phyloP scores from a whole-genome alignment of 2,888 invertebrate species.

The Caenorhabditis sp. region DNA sequence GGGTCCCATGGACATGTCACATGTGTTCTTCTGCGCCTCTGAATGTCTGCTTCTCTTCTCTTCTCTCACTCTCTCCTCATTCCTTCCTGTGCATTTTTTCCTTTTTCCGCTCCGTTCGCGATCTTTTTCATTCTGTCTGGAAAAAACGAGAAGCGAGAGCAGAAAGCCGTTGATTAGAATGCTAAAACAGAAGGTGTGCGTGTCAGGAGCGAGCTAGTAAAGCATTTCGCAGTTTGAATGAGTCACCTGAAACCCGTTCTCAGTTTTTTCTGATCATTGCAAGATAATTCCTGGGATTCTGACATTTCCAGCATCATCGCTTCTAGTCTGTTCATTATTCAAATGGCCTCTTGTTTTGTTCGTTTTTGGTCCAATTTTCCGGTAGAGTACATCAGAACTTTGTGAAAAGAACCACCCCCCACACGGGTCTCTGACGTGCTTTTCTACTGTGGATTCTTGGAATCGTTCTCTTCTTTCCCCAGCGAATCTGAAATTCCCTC shows the following conservation, averaged over 20 bases:
- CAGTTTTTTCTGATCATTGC: neutral
- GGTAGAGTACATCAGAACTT: neutral
- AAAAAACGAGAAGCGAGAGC: neutral
- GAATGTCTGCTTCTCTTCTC: neutral
- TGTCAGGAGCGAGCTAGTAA: neutral
- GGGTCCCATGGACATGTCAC: constrained; percentile 27
- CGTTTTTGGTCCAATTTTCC: neutral
- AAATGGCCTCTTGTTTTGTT: constrained; percentile 4
- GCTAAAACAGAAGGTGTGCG: neutral
- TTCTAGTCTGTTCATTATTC: neutral
- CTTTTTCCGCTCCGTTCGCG: neutral
- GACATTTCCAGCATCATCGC: no score
- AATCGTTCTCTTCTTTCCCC: no score
- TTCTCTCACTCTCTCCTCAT: neutral
- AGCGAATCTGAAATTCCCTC: neutral
- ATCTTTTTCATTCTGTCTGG: neutral
- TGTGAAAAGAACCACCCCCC: neutral
- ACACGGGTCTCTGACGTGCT: neutral
- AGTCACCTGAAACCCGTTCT: neutral
- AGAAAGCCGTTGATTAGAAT: neutral
- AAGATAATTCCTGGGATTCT: no score
- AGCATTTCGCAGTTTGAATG: neutral
- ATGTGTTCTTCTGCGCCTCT: constrained; percentile 10
- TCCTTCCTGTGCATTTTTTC: neutral
- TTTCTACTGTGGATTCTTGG: neutral